Evolutionary conservation across 2,797 vertebrate species (phyloP), one percentile per base, ranked within the genome.

Genomic region (Peromyscus attwateri): DNA sequence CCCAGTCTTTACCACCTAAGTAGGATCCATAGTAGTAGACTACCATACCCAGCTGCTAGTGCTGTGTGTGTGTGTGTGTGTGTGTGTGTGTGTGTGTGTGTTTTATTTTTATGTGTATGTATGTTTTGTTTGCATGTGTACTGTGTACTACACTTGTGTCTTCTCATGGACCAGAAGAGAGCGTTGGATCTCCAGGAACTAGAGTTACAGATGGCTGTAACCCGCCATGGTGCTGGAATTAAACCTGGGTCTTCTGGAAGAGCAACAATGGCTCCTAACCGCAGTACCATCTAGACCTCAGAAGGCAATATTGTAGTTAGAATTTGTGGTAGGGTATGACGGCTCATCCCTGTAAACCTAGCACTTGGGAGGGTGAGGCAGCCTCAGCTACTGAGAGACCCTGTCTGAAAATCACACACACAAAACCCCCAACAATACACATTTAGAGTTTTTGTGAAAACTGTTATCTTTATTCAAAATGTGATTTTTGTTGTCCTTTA

Each of bases 371-470:
- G 34, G 12, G 17, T 57, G n/a, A 75, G 37, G n/a, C 70, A 43
- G 4, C 40, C 12, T 60, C 14, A 13, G 52, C 34, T 88, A 60
- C 16, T 75, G 52, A 57, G 37, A 60, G 10, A 60, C 52, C 52
- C 49, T 88, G n/a, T 31, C 25, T 88, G 25, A 88, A 88, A 75
- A 88, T 16, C 34, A 31, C 68, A 29, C 27, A 73, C 27, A 64
- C 34, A 71, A 71, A 19, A n/a, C 31, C 23, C 11, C 6, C 76
- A 85, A 49, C 3, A 79, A 76, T 55, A 68, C 82, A 37, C 91
- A 75, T 83, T 92, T 91, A 95, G 92, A 96, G 2, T 70, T 80
- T 70, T 34, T 87, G n/a, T 95, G 71, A 40, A 70, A 95, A 80
- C 19, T 81, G 52, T 2, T 93, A 21, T 73, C 29, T 81, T n/a